A percentile compares a stretch with the other conserved stretches of the same genome.
phyloP scores from a whole-genome alignment of 1,140 invertebrate species.

The Drosophila asahinai region DNA sequence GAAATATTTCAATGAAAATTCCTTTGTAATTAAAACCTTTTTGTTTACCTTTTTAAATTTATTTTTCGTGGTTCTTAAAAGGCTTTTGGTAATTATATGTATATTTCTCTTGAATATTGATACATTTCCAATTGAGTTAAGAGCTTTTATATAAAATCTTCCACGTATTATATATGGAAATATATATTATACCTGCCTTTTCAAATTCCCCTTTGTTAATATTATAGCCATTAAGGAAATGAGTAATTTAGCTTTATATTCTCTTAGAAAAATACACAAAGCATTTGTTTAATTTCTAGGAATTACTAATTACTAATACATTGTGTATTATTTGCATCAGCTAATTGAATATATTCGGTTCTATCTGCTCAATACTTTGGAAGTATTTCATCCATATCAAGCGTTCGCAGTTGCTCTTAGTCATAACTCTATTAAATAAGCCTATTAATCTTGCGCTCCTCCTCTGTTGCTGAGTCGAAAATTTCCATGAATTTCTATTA shows the following conservation, averaged over 20 bases:
- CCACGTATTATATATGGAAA: not conserved
- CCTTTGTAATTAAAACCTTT: slow-evolving; percentile 12
- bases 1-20: slow-evolving; percentile 1
- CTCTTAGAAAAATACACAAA: not conserved
- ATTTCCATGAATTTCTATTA: slow-evolving; percentile 69
- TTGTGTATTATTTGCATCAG: slow-evolving; percentile 1
- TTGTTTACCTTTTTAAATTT: slow-evolving; percentile 4
- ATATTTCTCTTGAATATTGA: not conserved
- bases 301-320: slow-evolving; percentile 14
- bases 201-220: no score
- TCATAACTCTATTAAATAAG: slow-evolving; percentile 72
- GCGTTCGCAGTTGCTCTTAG: slow-evolving; percentile 24
- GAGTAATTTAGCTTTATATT: slow-evolving; percentile 13
- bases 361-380: slow-evolving; percentile 17
- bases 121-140: not conserved
- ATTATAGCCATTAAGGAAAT: not conserved
- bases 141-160: not conserved
- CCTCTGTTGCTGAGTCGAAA: slow-evolving; percentile 23
- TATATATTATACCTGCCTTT: not conserved
- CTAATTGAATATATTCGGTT: slow-evolving; percentile 20
- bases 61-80: slow-evolving; percentile 4
- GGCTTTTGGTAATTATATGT: not conserved
- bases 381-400: slow-evolving; percentile 30
- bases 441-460: slow-evolving; percentile 63
- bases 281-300: not conserved